Base-by-base conservation (phyloP, 1,140 invertebrate species). In the Trichogramma pretiosum region DNA sequence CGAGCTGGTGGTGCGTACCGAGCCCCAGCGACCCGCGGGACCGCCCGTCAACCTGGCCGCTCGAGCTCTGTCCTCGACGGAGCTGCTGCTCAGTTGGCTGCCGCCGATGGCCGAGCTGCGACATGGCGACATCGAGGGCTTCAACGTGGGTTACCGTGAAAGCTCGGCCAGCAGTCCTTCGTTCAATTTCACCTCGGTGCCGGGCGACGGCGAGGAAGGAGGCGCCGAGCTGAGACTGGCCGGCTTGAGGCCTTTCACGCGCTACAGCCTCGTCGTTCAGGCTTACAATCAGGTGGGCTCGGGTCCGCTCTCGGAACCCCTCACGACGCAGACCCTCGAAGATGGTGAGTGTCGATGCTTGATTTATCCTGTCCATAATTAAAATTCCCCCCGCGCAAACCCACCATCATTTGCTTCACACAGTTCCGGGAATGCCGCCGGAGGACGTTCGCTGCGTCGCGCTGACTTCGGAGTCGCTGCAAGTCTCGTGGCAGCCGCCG, bases 401-500 rank as follows among this genome's bases (percentile, higher is more conserved):
- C 26, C 13, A 7, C 26, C 26, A 28, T 28, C 26, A 28, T 1
- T 28, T 13, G 7, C 26, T 13, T 7, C 26, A 9, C 70, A 2
- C 59, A 88, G 85, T 84, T 10, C 85, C 85, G 14, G 83, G 80
- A 56, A 73, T 76, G 51, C 74, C 85, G 3, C 85, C 85, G 1
- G 80, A 84, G 62, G 82, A 85, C 57, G 76, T 88, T 14, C 68
- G 78, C 19, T 88, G 85, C 63, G 77, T 77, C 0, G 77, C 84
- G 0, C 62, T 84, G 5, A 82, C 83, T 2, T 85, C 87, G 0
- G 78, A 85, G 53, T 87, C 82, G 13, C 68, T 91, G 11, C 82
- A 86, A 70, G 77, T 92, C 4, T 84, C 83, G 13, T 92, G 88
- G 88, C 82, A 87, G 39, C 83, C 85, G n/a, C 87, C 87, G 1